Percentiles rank a stretch among this genome's conserved stretches.
Evolutionary conservation across 1,140 invertebrate genomes (phyloP).

Genomic region (Ericerus pela): DNA sequence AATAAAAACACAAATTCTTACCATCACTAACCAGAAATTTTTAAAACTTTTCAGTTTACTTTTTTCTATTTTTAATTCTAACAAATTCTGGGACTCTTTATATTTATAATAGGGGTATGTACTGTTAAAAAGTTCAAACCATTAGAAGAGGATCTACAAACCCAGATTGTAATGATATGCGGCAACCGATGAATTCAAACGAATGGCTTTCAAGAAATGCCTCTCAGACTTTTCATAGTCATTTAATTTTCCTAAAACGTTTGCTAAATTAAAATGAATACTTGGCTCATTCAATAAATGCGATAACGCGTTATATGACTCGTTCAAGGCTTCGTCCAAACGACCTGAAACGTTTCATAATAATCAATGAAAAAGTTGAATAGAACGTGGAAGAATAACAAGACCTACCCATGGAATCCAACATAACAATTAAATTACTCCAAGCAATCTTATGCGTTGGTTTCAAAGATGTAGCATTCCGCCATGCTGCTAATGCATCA

Average conservation of each 20-base stretch:
- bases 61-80: too few relatives aligned
- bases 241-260: slow-evolving; percentile 68
- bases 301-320: slow-evolving; percentile 49
- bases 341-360: too few relatives aligned
- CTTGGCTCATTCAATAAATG: slow-evolving; percentile 52
- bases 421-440: slow-evolving; percentile 76
- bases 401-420: slow-evolving; percentile 61
- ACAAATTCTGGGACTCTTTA: too few relatives aligned
- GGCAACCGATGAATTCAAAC: slow-evolving; percentile 33
- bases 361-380: too few relatives aligned
- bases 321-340: slow-evolving; percentile 42
- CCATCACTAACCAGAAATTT: too few relatives aligned
- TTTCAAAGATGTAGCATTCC: slow-evolving; percentile 59
- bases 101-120: too few relatives aligned
- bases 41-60: too few relatives aligned
- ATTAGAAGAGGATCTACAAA: slow-evolving; percentile 25
- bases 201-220: slow-evolving; percentile 61
- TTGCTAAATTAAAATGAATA: slow-evolving; percentile 74
- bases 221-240: slow-evolving; percentile 61
- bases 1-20: slow-evolving; percentile 11
- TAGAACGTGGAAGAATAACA: not conserved
- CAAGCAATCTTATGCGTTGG: slow-evolving; percentile 68
- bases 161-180: slow-evolving; percentile 74
- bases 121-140: too few relatives aligned
- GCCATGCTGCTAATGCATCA: slow-evolving; percentile 54